Evolutionary conservation across 2,888 invertebrate species (phyloP), one percentile per base, ranked within the genome.

Genomic region (Caenorhabditis virilis): DNA sequence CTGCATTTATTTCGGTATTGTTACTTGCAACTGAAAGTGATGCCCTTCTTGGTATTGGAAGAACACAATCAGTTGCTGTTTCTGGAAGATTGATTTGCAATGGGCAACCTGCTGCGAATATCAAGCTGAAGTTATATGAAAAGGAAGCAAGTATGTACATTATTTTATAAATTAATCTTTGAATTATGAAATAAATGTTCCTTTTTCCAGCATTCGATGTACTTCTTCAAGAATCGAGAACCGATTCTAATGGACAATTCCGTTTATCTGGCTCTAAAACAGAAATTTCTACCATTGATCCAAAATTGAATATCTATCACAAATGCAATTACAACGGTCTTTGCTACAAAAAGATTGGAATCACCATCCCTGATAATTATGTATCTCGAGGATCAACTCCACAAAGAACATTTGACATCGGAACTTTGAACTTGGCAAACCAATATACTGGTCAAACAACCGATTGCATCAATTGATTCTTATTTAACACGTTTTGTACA

Each of bases 261-360:
- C 48, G 63, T 18, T 49, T 73, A 5, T 51, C 59, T 18, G 72
- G 72, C 45, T 65, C 64, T 4, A 68, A 73, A 43, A 72, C 69
- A 11, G 72, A 73, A 57, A 69, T 72, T 38, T 55, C 65, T 1
- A 73, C 69, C 1, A 73, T 70, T 33, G 72, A 73, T 43, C 71
- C 68, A 16, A 72, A 71, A 43, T 50, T 74, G 42, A 74, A 74
- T 48, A 66, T 74, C 35, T 74, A 74, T 48, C 74, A 74, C 61
- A 70, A 72, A 36, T 74, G 74, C 59, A 69, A 74, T 39, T 72
- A 74, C 57, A 72, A 69, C 46, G 69, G 69, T 15, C 62, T 62
- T 4, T 75, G 75, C 51, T 72, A 75, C 54, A 70, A 72, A 47
- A 72, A 72, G 46, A 75, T 75, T 38, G 72, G 72, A 26, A 75